These are phyloP conservation scores for Tetragonisca angustula DNA, from an alignment of 2,888 invertebrate species.

Conservation along the genomic window DNA sequence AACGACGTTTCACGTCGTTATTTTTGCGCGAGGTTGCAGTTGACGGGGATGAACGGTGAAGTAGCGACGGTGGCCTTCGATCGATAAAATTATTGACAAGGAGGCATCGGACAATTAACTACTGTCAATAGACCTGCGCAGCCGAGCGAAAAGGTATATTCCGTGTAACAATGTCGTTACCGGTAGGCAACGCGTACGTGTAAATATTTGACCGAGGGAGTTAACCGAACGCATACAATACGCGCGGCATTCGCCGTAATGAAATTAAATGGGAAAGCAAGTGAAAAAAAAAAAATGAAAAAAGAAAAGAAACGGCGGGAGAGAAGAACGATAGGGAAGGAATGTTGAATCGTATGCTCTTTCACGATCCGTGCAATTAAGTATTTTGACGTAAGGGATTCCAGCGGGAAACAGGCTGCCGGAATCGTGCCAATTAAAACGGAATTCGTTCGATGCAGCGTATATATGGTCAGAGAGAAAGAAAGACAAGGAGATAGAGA, in stretches of 20 bases:
- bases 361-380: conserved; percentile 47
- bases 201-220: background rate
- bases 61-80: background rate
- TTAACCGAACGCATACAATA: background rate
- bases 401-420: conserved; percentile 50
- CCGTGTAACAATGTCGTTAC: background rate
- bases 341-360: conserved; percentile 1
- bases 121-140: background rate
- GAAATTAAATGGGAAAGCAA: background rate
- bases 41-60: background rate
- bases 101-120: conserved; percentile 7
- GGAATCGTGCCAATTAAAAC: conserved; percentile 72
- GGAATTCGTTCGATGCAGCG: conserved; percentile 59
- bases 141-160: background rate
- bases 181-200: background rate
- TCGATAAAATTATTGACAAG: conserved; percentile 20
- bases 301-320: background rate
- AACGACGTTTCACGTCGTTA: background rate
- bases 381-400: conserved; percentile 61
- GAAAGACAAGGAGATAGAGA: background rate
- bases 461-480: conserved; percentile 8
- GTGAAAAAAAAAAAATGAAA: background rate
- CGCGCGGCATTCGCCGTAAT: too few relatives aligned
- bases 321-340: background rate
- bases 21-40: background rate